Percentiles rank a stretch among this genome's conserved stretches.
Conservation (phyloP, 2,797 vertebrate genomes). For the Sebastiscus tertius region DNA sequence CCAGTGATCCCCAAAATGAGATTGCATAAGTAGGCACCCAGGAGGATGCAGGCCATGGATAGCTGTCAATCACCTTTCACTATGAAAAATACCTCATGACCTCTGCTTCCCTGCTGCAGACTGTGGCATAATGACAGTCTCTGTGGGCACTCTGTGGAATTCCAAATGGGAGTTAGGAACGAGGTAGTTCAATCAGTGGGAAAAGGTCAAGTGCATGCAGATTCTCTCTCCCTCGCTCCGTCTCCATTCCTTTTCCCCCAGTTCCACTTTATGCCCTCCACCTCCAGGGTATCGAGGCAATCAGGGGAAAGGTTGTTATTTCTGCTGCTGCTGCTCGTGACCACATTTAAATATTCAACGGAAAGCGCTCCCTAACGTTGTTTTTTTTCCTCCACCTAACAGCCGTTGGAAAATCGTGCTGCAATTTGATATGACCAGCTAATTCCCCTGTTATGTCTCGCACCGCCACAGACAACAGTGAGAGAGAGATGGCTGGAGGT, state of each 20-base stretch:
- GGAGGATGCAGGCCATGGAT: slow-evolving; percentile 39
- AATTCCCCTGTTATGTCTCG: slow-evolving; percentile 64
- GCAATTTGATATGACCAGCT: slow-evolving; percentile 61
- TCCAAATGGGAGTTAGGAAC: slow-evolving; percentile 77
- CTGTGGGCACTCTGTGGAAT: slow-evolving; percentile 71
- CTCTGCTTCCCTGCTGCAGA: slow-evolving; percentile 66
- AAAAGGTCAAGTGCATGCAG: slow-evolving; percentile 84
- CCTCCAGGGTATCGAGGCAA: slow-evolving; percentile 67
- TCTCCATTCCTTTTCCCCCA: slow-evolving; percentile 47
- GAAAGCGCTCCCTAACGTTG: slow-evolving; percentile 14
- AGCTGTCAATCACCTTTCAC: slow-evolving; percentile 72
- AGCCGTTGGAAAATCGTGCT: slow-evolving; percentile 24
- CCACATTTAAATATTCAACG: slow-evolving; percentile 76
- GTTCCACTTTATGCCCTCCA: slow-evolving; percentile 51
- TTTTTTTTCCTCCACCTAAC: slow-evolving; percentile 21
- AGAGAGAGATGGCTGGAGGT: slow-evolving; percentile 58
- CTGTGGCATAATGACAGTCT: slow-evolving; percentile 73
- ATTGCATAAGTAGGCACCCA: slow-evolving; percentile 48
- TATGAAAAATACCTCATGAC: slow-evolving; percentile 65
- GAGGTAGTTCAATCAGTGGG: slow-evolving; percentile 78
- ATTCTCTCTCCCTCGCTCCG: slow-evolving; percentile 58
- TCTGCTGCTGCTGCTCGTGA: slow-evolving; percentile 62
- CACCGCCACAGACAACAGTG: slow-evolving; percentile 53
- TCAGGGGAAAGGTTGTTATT: slow-evolving; percentile 77
- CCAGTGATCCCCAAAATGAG: slow-evolving; percentile 46